Conservation (phyloP, 1,140 invertebrate species). For the Zaprionus africanus region DNA sequence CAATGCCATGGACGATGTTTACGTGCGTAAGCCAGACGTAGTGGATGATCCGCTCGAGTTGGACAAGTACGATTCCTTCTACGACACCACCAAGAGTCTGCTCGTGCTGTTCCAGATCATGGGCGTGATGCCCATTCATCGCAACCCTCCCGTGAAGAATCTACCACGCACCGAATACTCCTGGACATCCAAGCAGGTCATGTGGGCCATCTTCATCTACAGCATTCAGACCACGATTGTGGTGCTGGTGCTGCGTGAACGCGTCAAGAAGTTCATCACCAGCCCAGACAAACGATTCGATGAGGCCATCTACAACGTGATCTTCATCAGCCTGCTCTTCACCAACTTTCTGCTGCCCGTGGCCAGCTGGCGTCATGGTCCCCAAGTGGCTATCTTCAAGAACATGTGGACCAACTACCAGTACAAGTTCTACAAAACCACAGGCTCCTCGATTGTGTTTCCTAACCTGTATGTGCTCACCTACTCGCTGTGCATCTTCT, state of each 20-base stretch:
- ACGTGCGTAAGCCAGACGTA: constrained; percentile 71
- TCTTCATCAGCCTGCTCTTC: constrained; percentile 89
- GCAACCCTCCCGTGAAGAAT: constrained; percentile 85
- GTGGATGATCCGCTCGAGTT: constrained; percentile 83
- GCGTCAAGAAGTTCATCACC: constrained; percentile 85
- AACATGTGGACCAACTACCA: constrained; percentile 91
- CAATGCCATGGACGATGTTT: constrained; percentile 64
- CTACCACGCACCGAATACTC: constrained; percentile 86
- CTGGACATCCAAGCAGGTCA: constrained; percentile 86
- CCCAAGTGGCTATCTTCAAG: constrained; percentile 89
- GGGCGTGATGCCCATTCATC: constrained; percentile 89
- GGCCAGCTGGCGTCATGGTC: constrained; percentile 88
- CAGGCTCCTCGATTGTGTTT: constrained; percentile 87
- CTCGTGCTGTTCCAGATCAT: constrained; percentile 89
- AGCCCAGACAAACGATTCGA: constrained; percentile 88
- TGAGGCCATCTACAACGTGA: constrained; percentile 89
- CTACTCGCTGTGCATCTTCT: constrained; percentile 87
- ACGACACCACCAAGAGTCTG: constrained; percentile 88
- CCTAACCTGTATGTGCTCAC: constrained; percentile 87
- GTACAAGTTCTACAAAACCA: constrained; percentile 88
- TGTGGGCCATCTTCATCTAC: constrained; percentile 87
- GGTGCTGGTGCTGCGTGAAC: constrained; percentile 85
- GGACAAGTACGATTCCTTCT: constrained; percentile 88
- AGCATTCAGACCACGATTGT: constrained; percentile 86
- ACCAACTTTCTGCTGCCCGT: constrained; percentile 88